A percentile compares a stretch with the other conserved stretches of the same genome.
Conservation (phyloP, 1,140 invertebrate genomes). For the Caligus rogercresseyi region DNA sequence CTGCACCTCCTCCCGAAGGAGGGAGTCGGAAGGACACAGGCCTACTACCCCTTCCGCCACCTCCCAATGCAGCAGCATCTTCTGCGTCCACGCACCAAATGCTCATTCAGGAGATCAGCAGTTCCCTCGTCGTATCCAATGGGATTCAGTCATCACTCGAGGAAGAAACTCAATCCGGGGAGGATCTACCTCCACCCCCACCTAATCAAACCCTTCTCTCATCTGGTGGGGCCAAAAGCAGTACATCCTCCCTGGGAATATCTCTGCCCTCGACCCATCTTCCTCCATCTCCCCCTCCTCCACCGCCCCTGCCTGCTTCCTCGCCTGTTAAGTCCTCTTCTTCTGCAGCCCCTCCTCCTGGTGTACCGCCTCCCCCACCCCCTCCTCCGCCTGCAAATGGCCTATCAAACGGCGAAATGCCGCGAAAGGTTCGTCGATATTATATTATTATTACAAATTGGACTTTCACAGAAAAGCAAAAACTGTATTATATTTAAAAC, state of each 20-base stretch:
- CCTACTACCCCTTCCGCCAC: constrained; percentile 24
- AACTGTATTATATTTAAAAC: no score
- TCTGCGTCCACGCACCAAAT: constrained; percentile 18
- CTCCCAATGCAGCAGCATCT: constrained; percentile 23
- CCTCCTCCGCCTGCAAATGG: constrained; percentile 19
- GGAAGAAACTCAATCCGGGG: no score
- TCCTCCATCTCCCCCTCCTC: constrained; percentile 28
- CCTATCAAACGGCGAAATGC: neutral
- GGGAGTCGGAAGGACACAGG: constrained; percentile 29
- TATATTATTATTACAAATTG: no score
- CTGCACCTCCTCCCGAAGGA: constrained; percentile 24
- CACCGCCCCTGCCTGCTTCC: constrained; percentile 19
- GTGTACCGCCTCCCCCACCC: constrained; percentile 25
- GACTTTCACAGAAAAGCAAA: no score
- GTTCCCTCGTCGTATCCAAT: neutral
- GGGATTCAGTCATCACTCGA: neutral
- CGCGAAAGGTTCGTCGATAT: constrained; percentile 1
- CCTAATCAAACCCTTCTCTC: constrained; percentile 25
- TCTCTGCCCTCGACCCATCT: neutral
- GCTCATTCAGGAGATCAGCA: neutral
- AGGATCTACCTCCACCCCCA: constrained; percentile 33
- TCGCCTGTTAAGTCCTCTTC: neutral
- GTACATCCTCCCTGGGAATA: neutral
- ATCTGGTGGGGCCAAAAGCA: constrained; percentile 31
- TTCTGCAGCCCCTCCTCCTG: constrained; percentile 20